Conservation (phyloP, 2,113 vertebrate genomes). For the Rhodinocichla rosea region DNA sequence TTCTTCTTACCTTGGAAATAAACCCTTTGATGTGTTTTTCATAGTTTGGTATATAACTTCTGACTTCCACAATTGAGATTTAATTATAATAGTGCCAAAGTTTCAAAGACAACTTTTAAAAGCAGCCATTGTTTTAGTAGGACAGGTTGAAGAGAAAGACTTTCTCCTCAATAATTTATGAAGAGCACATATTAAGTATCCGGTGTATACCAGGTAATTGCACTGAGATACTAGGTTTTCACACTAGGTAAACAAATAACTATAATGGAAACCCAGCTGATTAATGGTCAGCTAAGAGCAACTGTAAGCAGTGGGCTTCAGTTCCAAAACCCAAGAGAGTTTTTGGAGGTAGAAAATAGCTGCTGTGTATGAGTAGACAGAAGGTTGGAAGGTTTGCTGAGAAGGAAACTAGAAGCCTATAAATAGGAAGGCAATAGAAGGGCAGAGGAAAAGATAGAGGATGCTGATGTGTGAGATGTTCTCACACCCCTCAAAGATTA, state of each 20-base stretch:
- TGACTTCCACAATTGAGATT: not conserved
- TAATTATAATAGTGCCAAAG: not conserved
- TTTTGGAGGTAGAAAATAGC: not conserved
- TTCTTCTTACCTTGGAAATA: not conserved
- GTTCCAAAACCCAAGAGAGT: not conserved
- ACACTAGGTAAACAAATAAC: slow-evolving; percentile 53
- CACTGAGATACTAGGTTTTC: slow-evolving; percentile 57
- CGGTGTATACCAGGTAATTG: not conserved
- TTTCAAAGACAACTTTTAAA: slow-evolving; percentile 12
- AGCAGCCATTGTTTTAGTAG: not conserved
- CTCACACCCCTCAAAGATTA: not conserved
- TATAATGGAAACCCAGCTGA: slow-evolving; percentile 25
- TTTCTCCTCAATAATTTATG: slow-evolving; percentile 38
- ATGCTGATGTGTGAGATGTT: not conserved
- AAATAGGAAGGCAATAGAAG: not conserved
- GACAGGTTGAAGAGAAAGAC: not conserved
- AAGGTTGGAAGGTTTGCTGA: not conserved
- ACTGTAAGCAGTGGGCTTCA: not conserved
- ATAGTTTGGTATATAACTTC: not conserved
- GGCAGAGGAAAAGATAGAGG: not conserved
- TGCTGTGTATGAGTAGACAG: not conserved
- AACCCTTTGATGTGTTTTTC: not conserved
- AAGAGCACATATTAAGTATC: slow-evolving; percentile 20
- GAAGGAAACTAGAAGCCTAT: not conserved
- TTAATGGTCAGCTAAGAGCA: slow-evolving; percentile 10